Evolutionary conservation across 2,797 vertebrate species (phyloP), one percentile per base, ranked within the genome.

Genomic region (Knipowitschia caucasica): DNA sequence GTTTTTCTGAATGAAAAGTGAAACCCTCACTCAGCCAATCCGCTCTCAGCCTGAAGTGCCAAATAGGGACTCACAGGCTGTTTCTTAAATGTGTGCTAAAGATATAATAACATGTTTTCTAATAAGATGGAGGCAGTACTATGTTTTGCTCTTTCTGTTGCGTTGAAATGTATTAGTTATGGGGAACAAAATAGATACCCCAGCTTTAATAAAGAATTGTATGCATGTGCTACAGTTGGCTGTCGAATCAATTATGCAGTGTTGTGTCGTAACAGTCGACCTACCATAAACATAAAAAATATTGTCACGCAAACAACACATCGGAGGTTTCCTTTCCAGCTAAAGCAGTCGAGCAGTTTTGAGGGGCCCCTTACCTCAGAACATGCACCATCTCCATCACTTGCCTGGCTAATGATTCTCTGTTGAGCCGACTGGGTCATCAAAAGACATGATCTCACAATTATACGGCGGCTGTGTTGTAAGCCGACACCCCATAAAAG

Each of bases 391-490:
- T 78, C 73, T 73, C 75, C 71, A 71, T 79, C 71, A 65, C 62
- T 40, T 43, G 63, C 30, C 69, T 21, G 62, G 66, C 69, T 83
- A 82, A 84, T 75, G 79, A 86, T 81, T 81, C 60, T 68, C 69
- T 67, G 68, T 77, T 76, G 71, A 76, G 64, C 78, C 73, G 80
- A 83, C 80, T 62, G 59, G 79, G 74, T 83, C 80, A 86, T 85
- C 81, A 81, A 81, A 82, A 80, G 82, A 81, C 81, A 73, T 67
- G 75, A 85, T 81, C 70, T 77, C 75, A 79, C 80, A 77, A 81
- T 86, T 82, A 89, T 71, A 69, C 36, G 20, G 36, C 75, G 75
- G 62, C 78, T 73, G 69, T 78, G 81, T 83, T 70, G 75, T 78
- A 78, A 75, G 72, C 73, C 60, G 78, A 73, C 73, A 73, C 62